These are phyloP conservation scores for Notarius lentiginosus DNA, from an alignment of 2,113 vertebrate genomes.

Conservation along the genomic window DNA sequence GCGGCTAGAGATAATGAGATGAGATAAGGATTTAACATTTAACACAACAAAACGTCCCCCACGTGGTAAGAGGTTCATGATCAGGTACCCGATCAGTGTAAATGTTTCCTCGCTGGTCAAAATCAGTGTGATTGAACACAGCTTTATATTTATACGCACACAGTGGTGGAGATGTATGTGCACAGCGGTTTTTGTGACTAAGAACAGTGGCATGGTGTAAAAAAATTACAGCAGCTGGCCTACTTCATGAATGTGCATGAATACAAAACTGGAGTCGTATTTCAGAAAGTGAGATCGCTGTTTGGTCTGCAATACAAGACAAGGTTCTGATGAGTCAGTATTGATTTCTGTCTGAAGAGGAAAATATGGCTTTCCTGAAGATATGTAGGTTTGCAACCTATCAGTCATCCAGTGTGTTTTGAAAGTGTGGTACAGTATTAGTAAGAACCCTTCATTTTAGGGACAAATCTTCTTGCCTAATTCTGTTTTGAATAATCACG, in stretches of 20 bases:
- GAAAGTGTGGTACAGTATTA: not conserved
- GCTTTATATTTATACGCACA: too few species aligned
- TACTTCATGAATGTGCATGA: not conserved
- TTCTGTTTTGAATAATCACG: not conserved
- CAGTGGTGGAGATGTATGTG: too few species aligned
- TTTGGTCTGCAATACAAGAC: not conserved
- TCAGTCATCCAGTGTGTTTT: not conserved
- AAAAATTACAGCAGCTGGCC: not conserved
- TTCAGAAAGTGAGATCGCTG: not conserved
- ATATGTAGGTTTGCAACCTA: not conserved
- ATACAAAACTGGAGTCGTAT: not conserved
- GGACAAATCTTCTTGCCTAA: not conserved
- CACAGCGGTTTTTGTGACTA: slow-evolving; percentile 3
- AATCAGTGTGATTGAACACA: not conserved
- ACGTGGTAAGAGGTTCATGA: not conserved
- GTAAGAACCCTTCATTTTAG: not conserved
- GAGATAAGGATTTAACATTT: not conserved
- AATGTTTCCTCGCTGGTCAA: not conserved
- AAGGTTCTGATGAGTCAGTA: not conserved
- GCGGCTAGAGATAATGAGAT: too few species aligned
- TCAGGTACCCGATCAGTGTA: not conserved
- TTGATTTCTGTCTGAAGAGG: slow-evolving; percentile 9
- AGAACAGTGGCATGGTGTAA: not conserved
- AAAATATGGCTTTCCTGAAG: not conserved
- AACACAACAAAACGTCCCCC: not conserved